phyloP scores from a whole-genome alignment of 2,888 invertebrate species.

The Dicyrtomina minuta region DNA sequence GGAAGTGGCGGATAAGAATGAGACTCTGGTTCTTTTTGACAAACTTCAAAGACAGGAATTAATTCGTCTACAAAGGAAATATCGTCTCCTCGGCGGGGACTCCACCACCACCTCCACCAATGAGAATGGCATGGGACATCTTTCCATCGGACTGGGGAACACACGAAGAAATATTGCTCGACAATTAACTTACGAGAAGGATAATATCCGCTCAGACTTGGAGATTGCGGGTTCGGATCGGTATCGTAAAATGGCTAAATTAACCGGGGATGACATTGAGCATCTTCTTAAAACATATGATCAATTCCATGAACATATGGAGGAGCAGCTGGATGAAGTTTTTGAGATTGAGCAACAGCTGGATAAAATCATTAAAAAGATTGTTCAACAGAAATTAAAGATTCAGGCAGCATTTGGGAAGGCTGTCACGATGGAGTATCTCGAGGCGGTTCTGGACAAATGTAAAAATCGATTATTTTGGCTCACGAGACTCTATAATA shows the following conservation, averaged over 20 bases:
- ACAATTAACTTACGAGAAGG: constrained; percentile 13
- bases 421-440: neutral
- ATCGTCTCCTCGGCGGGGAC: constrained; percentile 25
- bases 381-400: constrained; percentile 19
- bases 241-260: neutral
- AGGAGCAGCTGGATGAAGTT: constrained; percentile 23
- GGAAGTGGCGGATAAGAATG: constrained; percentile 9
- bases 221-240: neutral
- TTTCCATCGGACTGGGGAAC: neutral
- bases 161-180: constrained; percentile 9
- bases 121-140: neutral
- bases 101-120: neutral
- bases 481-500: constrained; percentile 17
- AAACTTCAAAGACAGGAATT: constrained; percentile 15
- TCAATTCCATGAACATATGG: neutral
- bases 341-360: constrained; percentile 23
- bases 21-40: constrained; percentile 4
- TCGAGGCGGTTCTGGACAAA: neutral
- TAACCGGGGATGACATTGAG: constrained; percentile 5
- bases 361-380: constrained; percentile 24
- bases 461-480: constrained; percentile 9
- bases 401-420: constrained; percentile 5
- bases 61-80: constrained; percentile 19
- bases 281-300: constrained; percentile 5
- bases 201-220: constrained; percentile 19